phyloP scores from a whole-genome alignment of 2,888 invertebrate genomes.

The Exephanes ischioxanthus region DNA sequence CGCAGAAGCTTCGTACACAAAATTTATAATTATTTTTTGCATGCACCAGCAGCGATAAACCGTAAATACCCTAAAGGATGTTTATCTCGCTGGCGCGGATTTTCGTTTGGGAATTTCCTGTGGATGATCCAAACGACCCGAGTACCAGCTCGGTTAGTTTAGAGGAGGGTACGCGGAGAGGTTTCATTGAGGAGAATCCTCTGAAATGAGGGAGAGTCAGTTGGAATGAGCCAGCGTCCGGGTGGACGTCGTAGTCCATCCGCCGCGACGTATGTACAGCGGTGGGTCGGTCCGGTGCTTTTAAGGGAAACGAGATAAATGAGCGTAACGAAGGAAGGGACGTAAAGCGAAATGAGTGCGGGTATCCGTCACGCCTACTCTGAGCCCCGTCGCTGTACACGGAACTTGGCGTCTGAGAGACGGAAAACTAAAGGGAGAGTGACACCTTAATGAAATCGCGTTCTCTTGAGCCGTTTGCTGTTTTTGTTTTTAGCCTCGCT shows the following conservation, averaged over 20 bases:
- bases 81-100: too few species aligned
- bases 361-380: conserved; percentile 35
- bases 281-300: conserved; percentile 29
- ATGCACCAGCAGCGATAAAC: too few species aligned
- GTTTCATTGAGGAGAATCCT: conserved; percentile 6
- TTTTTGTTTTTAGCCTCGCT: neutral
- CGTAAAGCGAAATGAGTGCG: conserved; percentile 23
- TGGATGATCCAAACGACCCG: too few species aligned
- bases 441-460: conserved; percentile 24
- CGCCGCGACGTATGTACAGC: neutral
- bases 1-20: too few species aligned
- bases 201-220: conserved; percentile 22
- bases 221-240: neutral
- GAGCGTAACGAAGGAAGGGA: conserved; percentile 33
- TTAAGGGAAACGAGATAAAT: conserved; percentile 54
- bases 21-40: too few species aligned
- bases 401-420: conserved; percentile 15
- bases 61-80: too few species aligned
- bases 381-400: neutral
- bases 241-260: conserved; percentile 6
- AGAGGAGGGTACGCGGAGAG: neutral
- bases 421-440: conserved; percentile 59
- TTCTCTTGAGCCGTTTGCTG: neutral
- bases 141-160: neutral
- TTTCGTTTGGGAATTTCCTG: neutral